Conservation (phyloP, 2,113 vertebrate genomes). For the Varanus salvator region DNA sequence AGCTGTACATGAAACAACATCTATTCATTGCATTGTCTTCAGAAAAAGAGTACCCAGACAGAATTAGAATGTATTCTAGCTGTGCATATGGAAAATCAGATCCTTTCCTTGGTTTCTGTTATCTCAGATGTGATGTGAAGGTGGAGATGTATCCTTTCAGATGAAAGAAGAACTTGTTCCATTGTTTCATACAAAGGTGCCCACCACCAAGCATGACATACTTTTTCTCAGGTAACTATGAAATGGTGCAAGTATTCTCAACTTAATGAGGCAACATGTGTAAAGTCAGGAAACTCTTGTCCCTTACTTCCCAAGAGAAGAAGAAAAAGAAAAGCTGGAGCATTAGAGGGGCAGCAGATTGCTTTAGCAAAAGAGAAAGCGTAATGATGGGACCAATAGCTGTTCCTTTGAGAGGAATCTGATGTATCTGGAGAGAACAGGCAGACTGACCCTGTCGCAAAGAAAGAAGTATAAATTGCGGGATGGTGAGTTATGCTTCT, state of each 20-base stretch:
- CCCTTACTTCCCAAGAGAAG: no score
- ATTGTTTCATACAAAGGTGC: not conserved
- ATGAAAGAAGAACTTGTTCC: not conserved
- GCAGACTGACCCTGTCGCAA: no score
- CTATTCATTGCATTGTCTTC: not conserved
- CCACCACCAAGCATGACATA: not conserved
- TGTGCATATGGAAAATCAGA: accelerated
- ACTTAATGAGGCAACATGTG: not conserved
- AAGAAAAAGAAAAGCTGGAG: no score
- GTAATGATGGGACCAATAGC: no score
- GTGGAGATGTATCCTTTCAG: not conserved
- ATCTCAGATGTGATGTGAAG: accelerated
- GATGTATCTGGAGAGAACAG: no score
- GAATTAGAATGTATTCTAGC: not conserved
- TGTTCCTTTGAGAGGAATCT: no score
- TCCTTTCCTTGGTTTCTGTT: not conserved
- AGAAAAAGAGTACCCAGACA: not conserved
- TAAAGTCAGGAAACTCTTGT: not conserved
- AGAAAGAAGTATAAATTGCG: no score
- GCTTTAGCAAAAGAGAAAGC: no score
- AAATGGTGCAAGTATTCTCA: not conserved
- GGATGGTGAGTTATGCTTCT: no score
- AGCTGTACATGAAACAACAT: not conserved
- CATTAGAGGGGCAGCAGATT: no score
- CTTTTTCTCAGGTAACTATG: not conserved